phyloP scores from a whole-genome alignment of 2,888 invertebrate genomes.

The Cabera pusaria region DNA sequence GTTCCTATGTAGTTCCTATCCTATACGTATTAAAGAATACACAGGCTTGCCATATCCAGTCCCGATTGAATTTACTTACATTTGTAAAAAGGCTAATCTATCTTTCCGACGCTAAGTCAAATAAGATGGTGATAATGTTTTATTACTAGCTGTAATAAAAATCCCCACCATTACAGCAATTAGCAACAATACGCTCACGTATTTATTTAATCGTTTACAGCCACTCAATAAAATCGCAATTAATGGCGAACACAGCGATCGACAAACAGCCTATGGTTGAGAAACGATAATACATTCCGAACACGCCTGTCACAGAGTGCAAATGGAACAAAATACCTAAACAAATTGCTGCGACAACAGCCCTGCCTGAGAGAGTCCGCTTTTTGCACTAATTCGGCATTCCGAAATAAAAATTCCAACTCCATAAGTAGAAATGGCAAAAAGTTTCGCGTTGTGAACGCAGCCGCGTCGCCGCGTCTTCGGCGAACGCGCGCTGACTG shows the following conservation, averaged over 20 bases:
- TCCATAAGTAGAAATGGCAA: slow-evolving; percentile 61
- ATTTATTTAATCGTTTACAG: slow-evolving; percentile 17
- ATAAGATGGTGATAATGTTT: too few relatives aligned
- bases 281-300: slow-evolving; percentile 64
- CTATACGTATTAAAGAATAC: too few relatives aligned
- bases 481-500: slow-evolving; percentile 52
- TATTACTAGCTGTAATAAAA: not conserved
- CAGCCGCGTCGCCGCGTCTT: slow-evolving; percentile 40
- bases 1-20: too few relatives aligned
- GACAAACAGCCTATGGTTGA: slow-evolving; percentile 51
- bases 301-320: slow-evolving; percentile 53
- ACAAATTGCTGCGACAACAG: slow-evolving; percentile 68
- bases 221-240: slow-evolving; percentile 30
- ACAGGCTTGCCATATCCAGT: too few relatives aligned
- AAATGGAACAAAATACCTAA: slow-evolving; percentile 79
- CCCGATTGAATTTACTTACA: too few relatives aligned
- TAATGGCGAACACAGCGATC: slow-evolving; percentile 31
- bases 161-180: slow-evolving; percentile 5
- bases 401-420: slow-evolving; percentile 82
- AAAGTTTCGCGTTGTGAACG: slow-evolving; percentile 44
- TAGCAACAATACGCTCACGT: slow-evolving; percentile 4
- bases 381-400: slow-evolving; percentile 84
- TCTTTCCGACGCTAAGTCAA: too few relatives aligned
- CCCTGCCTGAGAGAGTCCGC: slow-evolving; percentile 61
- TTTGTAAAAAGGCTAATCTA: too few relatives aligned